Conservation (phyloP, 1,140 invertebrate species). For the Liolophura sinensis region DNA sequence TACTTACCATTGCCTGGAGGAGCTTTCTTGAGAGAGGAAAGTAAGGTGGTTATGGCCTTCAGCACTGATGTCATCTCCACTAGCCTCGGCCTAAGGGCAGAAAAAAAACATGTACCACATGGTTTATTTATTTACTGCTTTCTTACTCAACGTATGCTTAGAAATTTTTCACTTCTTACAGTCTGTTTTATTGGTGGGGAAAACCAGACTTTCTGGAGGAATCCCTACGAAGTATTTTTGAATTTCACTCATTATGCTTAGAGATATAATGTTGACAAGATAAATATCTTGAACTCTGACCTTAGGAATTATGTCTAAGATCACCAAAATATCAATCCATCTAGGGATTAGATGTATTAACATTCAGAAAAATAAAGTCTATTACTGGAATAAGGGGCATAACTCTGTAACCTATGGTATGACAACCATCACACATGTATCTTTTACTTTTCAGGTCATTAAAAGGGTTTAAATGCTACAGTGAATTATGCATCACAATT, state of each 20-base stretch:
- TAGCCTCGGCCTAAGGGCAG: slow-evolving; percentile 77
- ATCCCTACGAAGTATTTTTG: background rate
- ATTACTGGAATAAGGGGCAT: too few species aligned
- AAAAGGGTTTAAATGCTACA: too few species aligned
- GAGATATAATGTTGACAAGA: background rate
- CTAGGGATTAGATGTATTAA: too few species aligned
- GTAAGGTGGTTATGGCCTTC: slow-evolving; percentile 90
- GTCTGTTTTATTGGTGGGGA: too few species aligned
- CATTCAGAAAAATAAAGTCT: too few species aligned
- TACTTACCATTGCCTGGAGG: slow-evolving; percentile 77
- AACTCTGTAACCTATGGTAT: too few species aligned
- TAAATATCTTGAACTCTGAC: background rate
- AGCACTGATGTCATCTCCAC: slow-evolving; percentile 97
- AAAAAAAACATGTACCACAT: slow-evolving; percentile 12
- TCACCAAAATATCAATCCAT: too few species aligned
- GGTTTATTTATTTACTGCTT: background rate
- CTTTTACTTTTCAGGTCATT: too few species aligned
- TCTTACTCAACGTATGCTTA: background rate
- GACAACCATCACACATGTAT: too few species aligned
- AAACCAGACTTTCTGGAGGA: too few species aligned
- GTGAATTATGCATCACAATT: too few species aligned
- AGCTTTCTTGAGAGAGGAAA: slow-evolving; percentile 90
- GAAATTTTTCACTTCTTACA: background rate
- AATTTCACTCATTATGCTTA: background rate
- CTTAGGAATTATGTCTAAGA: background rate